Evolutionary conservation across 2,888 invertebrate species (phyloP).

Genomic region (Apantesis nais): DNA sequence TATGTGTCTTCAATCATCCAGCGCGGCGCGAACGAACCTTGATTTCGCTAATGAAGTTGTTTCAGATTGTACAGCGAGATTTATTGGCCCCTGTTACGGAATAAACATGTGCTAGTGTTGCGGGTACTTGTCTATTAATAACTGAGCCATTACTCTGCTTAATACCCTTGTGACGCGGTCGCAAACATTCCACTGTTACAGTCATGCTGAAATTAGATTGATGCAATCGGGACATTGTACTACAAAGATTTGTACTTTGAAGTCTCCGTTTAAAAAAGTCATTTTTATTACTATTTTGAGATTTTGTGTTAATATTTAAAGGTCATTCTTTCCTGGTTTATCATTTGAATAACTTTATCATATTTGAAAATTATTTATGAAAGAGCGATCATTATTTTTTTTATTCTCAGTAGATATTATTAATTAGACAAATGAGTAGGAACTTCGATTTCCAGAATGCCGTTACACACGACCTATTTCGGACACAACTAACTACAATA

Average conservation of each 20-base stretch:
- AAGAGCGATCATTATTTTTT: no score
- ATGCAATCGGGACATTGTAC: conserved; percentile 43
- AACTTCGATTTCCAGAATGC: no score
- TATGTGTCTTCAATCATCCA: conserved; percentile 61
- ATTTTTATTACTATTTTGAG: no score
- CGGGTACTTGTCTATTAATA: conserved; percentile 76
- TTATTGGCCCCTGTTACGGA: conserved; percentile 71
- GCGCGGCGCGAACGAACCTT: conserved; percentile 56
- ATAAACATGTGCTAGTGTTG: conserved; percentile 73
- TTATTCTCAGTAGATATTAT: no score
- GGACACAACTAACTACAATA: no score
- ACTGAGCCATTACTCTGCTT: conserved; percentile 70
- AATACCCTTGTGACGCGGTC: conserved; percentile 67
- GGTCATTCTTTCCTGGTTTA: no score
- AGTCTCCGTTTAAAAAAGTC: no score
- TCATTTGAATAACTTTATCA: no score
- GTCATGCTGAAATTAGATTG: conserved; percentile 61
- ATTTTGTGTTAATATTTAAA: no score
- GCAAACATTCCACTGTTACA: conserved; percentile 64
- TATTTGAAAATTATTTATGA: no score
- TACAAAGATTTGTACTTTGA: conserved; percentile 18
- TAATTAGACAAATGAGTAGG: no score
- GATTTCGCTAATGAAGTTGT: conserved; percentile 79
- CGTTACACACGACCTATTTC: no score
- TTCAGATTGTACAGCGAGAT: conserved; percentile 72